Conservation (phyloP, 64 coral and sea anemone species). For the Trachythela sp. region DNA sequence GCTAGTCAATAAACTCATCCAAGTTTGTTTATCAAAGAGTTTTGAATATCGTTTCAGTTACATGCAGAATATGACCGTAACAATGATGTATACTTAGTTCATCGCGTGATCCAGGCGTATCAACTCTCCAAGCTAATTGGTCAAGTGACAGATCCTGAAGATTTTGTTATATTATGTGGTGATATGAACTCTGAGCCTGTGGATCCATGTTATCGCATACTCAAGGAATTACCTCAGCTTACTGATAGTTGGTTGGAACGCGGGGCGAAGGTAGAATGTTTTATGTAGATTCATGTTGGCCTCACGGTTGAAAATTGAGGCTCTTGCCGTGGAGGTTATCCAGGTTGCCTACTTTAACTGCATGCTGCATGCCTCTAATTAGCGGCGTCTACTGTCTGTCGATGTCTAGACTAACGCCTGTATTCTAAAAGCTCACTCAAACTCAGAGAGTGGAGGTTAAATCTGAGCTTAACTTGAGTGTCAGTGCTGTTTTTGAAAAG, state of each 20-base stretch:
- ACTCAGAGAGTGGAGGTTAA: too few species aligned
- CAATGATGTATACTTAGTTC: neutral
- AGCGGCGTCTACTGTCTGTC: too few species aligned
- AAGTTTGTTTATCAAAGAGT: neutral
- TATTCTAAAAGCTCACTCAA: too few species aligned
- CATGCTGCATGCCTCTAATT: too few species aligned
- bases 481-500: too few species aligned
- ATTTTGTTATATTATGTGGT: constrained; percentile 10
- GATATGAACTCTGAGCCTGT: constrained; percentile 13
- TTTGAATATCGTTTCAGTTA: neutral
- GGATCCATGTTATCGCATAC: constrained; percentile 18
- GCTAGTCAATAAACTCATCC: too few species aligned
- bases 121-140: constrained; percentile 1
- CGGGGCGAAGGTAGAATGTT: neutral
- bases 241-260: neutral
- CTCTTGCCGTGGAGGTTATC: too few species aligned
- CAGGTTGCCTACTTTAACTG: too few species aligned
- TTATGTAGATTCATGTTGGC: neutral
- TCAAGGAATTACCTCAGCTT: neutral
- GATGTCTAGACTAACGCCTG: too few species aligned
- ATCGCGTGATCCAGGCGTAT: neutral
- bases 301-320: too few species aligned
- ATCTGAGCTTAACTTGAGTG: too few species aligned
- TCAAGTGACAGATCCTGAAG: neutral
- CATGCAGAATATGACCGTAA: neutral